Conservation (phyloP, 2,888 invertebrate species). For the Coronaproctus castanopsis region DNA sequence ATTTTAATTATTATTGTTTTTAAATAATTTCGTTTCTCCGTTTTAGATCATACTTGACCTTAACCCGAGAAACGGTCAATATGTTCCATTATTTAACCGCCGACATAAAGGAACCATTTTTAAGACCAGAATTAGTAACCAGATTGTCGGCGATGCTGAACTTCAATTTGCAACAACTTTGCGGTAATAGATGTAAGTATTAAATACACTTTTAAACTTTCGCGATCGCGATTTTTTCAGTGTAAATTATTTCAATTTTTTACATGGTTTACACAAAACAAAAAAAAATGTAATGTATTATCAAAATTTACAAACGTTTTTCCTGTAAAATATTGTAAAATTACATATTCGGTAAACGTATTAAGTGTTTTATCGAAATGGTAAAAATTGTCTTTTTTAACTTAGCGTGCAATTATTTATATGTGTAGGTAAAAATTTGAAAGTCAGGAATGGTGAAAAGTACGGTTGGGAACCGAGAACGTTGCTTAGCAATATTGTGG, state of each 20-base stretch:
- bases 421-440: constrained; percentile 28
- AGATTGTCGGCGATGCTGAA: constrained; percentile 94
- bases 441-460: constrained; percentile 74
- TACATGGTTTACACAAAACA: neutral
- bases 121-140: constrained; percentile 79
- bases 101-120: constrained; percentile 85
- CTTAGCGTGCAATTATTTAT: neutral
- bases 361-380: neutral
- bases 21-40: neutral
- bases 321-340: neutral
- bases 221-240: neutral
- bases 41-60: constrained; percentile 58
- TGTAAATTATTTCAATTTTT: neutral
- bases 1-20: too few relatives aligned
- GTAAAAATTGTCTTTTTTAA: neutral
- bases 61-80: constrained; percentile 88
- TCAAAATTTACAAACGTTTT: too few relatives aligned
- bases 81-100: constrained; percentile 94
- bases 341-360: neutral
- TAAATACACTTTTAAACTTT: too few relatives aligned
- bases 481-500: constrained; percentile 74
- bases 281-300: too few relatives aligned
- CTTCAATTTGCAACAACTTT: constrained; percentile 89
- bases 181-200: constrained; percentile 80
- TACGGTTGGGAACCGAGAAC: constrained; percentile 94